A percentile compares a stretch with the other conserved stretches of the same genome.
These are phyloP conservation scores for Pelmatolapia mariae DNA, from an alignment of 2,113 vertebrate species.

Conservation along the genomic window DNA sequence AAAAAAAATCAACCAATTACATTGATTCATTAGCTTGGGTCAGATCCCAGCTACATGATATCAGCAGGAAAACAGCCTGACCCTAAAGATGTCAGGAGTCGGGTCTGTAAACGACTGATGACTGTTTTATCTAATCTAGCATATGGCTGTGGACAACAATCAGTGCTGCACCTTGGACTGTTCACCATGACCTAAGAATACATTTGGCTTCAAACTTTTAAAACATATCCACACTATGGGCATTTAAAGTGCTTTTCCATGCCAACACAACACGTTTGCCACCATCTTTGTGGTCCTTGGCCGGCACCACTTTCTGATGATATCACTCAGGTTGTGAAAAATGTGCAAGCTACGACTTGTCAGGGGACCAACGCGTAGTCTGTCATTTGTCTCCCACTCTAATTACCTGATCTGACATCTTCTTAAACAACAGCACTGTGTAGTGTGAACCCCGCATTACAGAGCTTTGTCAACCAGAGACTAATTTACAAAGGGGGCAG, in stretches of 20 bases:
- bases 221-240: not conserved
- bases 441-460: not conserved
- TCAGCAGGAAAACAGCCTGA: not conserved
- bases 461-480: not conserved
- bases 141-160: rapidly evolving
- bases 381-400: not conserved
- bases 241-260: rapidly evolving
- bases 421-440: not conserved
- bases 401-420: not conserved
- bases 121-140: not conserved
- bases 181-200: not conserved
- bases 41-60: rapidly evolving
- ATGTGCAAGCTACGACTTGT: not conserved
- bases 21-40: not conserved
- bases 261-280: not conserved
- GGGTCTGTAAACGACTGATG: not conserved
- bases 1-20: not conserved
- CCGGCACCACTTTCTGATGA: not conserved
- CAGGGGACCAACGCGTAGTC: rapidly evolving
- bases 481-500: not conserved
- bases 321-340: not conserved
- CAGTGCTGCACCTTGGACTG: not conserved
- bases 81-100: not conserved
- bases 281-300: too few species aligned
- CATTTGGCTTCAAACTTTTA: not conserved